Conservation (phyloP, 30 jellyfish, hydroid and myxozoan genomes). For the Hydractinia echinata region DNA sequence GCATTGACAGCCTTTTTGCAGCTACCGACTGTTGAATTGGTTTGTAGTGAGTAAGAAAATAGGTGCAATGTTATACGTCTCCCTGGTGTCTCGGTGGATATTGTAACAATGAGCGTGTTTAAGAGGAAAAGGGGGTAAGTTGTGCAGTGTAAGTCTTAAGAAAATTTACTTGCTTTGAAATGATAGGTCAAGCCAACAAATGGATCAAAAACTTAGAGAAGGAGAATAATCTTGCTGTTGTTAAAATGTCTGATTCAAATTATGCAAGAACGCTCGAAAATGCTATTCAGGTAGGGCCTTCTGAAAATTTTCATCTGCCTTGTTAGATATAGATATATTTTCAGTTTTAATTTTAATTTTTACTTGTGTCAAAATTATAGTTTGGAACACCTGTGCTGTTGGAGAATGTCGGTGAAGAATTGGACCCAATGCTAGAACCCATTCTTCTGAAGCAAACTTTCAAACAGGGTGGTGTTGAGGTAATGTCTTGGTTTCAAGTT, state of each 20-base stretch:
- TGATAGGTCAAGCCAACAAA: slow-evolving; percentile 90
- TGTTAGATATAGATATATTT: no score
- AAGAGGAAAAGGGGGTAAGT: not conserved
- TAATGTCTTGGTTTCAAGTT: not conserved
- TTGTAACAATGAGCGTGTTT: no score
- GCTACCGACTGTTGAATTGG: no score
- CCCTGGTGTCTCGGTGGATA: not conserved
- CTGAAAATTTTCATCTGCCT: no score
- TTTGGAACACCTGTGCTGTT: slow-evolving; percentile 92
- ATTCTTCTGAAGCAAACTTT: slow-evolving; percentile 77
- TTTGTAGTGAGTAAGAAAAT: no score
- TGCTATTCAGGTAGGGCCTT: slow-evolving; percentile 76
- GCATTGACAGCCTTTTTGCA: no score
- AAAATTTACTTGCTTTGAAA: not conserved
- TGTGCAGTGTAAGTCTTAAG: not conserved
- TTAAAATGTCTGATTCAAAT: slow-evolving; percentile 77
- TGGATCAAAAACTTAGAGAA: slow-evolving; percentile 93
- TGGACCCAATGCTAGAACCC: slow-evolving; percentile 94
- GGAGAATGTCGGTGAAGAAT: slow-evolving; percentile 94
- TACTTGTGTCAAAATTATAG: slow-evolving; percentile 11
- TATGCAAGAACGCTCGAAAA: slow-evolving; percentile 87
- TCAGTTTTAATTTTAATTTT: not conserved
- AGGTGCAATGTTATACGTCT: not conserved
- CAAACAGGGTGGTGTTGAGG: slow-evolving; percentile 97
- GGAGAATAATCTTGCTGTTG: slow-evolving; percentile 75